Percentiles rank a stretch among this genome's conserved stretches.
phyloP scores from a whole-genome alignment of 2,797 vertebrate species.

The Xyrichtys novacula region DNA sequence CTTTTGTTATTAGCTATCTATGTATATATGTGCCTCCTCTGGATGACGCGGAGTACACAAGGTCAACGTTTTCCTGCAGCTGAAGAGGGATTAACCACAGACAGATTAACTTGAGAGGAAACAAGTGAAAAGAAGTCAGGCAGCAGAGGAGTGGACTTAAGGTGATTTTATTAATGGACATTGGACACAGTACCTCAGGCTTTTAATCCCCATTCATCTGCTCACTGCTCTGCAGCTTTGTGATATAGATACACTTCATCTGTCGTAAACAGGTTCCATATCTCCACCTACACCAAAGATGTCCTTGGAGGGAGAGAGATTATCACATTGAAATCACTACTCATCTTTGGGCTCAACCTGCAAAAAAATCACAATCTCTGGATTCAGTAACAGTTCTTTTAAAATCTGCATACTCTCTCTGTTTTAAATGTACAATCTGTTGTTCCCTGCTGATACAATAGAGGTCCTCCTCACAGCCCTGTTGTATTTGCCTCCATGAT shows the following conservation, averaged over 20 bases:
- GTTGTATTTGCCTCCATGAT: background rate
- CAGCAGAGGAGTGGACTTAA: background rate
- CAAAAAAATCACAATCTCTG: background rate
- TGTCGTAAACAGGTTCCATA: background rate
- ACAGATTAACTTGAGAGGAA: conserved; percentile 38
- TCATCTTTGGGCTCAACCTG: background rate
- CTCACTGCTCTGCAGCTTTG: background rate
- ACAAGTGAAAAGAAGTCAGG: conserved; percentile 31
- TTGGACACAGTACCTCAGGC: background rate
- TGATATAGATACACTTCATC: background rate
- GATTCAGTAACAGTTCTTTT: background rate
- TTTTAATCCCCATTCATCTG: background rate
- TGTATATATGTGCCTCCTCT: background rate
- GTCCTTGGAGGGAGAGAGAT: background rate
- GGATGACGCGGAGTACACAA: conserved; percentile 24
- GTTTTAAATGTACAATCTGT: background rate
- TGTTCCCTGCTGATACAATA: background rate
- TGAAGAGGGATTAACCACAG: conserved; percentile 53
- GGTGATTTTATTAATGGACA: conserved; percentile 11
- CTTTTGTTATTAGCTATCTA: background rate
- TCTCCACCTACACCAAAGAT: conserved; percentile 6
- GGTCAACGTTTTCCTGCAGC: conserved; percentile 39
- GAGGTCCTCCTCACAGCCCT: background rate
- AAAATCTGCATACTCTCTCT: background rate
- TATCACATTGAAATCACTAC: background rate